Evolutionary conservation across 2,797 vertebrate species (phyloP), one percentile per base, ranked within the genome.

Genomic region (Cyprinodon diabolis): DNA sequence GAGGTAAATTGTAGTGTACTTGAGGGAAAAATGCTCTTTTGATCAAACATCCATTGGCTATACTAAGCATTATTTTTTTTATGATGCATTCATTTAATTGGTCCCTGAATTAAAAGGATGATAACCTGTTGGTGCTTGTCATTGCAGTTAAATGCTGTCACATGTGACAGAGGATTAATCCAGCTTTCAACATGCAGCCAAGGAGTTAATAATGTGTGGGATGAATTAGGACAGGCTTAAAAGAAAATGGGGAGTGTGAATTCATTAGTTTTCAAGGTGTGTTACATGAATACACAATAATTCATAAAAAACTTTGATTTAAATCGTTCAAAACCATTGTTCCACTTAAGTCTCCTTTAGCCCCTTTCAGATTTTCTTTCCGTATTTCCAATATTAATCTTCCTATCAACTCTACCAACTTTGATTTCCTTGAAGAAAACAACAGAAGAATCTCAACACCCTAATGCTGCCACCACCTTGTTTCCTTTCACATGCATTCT

Each of bases 1-100:
- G 73, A 80, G n/a, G 49, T n/a, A 55, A 55, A 55, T 0, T 9
- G 74, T 62, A 74, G 47, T 57, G 45, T 75, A 66, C 72, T 63
- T 75, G 76, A 71, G 62, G 75, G 45, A 79, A 73, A 52, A 51
- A 51, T 60, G 6, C 19, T 14, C 40, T 56, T 67, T 75, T 62
- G 25, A 30, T 25, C 30, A 9, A 5, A 12, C 30, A 4, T 49
- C 7, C 51, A 17, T 19, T 62, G 11, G 6, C 30, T 35, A n/a
- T 65, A 2, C 57, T 15, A 55, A 70, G 68, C 15, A 12, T 45
- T 30, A 43, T 6, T 56, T 23, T 17, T 37, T 52, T 65, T 40
- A 51, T 23, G 54, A 45, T 43, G 35, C 6, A 12, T 4, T 45
- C 9, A 48, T 65, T 47, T 43, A 56, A 35, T 56, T 47, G 45